Evolutionary conservation across 2,797 vertebrate genomes (phyloP).

Genomic region (Galago senegalensis): DNA sequence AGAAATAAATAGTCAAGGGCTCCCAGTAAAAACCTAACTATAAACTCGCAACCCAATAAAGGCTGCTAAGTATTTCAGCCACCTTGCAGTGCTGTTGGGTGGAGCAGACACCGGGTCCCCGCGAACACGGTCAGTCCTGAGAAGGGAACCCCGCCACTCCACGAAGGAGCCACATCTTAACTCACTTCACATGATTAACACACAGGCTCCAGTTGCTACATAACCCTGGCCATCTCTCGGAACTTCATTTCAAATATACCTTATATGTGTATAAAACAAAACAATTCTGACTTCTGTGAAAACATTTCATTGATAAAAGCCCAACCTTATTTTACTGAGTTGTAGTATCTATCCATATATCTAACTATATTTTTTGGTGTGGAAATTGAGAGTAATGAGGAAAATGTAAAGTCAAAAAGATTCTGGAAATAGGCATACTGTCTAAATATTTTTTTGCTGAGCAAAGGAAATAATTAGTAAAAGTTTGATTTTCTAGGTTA

Average conservation of each 20-base stretch:
- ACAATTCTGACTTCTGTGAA: neutral
- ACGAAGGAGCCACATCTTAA: neutral
- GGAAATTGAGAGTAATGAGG: too few species aligned
- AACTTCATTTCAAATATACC: neutral
- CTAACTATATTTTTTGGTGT: too few species aligned
- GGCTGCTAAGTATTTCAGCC: rapidly evolving
- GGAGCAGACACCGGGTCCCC: too few species aligned
- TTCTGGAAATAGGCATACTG: too few species aligned
- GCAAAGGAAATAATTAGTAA: too few species aligned
- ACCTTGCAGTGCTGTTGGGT: rapidly evolving
- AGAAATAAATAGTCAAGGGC: neutral
- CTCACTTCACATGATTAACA: neutral
- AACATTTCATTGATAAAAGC: neutral
- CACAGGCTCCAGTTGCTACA: neutral
- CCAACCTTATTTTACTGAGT: too few species aligned
- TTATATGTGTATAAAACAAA: neutral
- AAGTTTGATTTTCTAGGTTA: too few species aligned
- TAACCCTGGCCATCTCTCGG: conserved; percentile 21
- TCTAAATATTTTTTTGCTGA: too few species aligned
- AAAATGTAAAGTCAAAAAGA: too few species aligned
- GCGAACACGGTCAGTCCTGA: too few species aligned
- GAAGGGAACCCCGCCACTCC: neutral
- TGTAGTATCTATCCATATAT: too few species aligned
- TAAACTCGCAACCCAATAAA: rapidly evolving
- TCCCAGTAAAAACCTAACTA: neutral